Conservation (phyloP, 2,797 vertebrate species). For the Yasuhikotakia modesta region DNA sequence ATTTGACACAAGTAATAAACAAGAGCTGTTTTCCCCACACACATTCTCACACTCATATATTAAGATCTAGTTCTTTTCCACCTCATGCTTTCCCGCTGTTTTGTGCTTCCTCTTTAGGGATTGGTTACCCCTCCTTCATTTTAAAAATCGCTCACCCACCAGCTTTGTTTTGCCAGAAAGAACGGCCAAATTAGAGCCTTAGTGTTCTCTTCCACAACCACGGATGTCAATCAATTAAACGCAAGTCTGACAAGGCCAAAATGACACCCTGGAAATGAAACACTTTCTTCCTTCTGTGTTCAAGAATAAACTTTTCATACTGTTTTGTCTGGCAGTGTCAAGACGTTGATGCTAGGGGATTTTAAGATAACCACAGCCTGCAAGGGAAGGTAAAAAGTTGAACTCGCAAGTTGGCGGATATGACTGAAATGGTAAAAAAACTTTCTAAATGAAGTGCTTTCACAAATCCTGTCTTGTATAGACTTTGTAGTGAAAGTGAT, state of each 20-base stretch:
- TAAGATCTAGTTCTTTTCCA: not conserved
- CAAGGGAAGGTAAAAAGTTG: slow-evolving; percentile 57
- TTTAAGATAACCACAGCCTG: slow-evolving; percentile 53
- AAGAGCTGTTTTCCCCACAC: slow-evolving; percentile 50
- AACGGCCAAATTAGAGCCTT: slow-evolving; percentile 57
- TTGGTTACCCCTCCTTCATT: slow-evolving; percentile 33
- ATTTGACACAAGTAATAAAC: slow-evolving; percentile 31
- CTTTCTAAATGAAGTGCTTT: slow-evolving; percentile 39
- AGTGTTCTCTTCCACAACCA: slow-evolving; percentile 39
- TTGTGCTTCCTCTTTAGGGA: slow-evolving; percentile 48
- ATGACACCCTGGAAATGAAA: slow-evolving; percentile 44
- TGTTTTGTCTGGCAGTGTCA: slow-evolving; percentile 18
- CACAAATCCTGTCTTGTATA: not conserved
- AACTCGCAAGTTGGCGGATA: slow-evolving; percentile 56
- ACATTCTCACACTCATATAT: slow-evolving; percentile 31
- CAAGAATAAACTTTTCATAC: slow-evolving; percentile 34
- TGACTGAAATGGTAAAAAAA: slow-evolving; percentile 43
- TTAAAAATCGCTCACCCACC: slow-evolving; percentile 59
- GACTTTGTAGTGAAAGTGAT: not conserved
- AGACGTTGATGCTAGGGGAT: slow-evolving; percentile 31
- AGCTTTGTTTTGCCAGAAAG: slow-evolving; percentile 52
- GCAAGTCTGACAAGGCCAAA: slow-evolving; percentile 46
- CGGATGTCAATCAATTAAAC: slow-evolving; percentile 59
- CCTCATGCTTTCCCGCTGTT: not conserved
- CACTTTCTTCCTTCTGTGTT: slow-evolving; percentile 22